Percentiles rank a stretch among this genome's conserved stretches.
These are phyloP conservation scores for Aleiodes testaceus DNA, from an alignment of 2,888 invertebrate genomes.

Conservation along the genomic window DNA sequence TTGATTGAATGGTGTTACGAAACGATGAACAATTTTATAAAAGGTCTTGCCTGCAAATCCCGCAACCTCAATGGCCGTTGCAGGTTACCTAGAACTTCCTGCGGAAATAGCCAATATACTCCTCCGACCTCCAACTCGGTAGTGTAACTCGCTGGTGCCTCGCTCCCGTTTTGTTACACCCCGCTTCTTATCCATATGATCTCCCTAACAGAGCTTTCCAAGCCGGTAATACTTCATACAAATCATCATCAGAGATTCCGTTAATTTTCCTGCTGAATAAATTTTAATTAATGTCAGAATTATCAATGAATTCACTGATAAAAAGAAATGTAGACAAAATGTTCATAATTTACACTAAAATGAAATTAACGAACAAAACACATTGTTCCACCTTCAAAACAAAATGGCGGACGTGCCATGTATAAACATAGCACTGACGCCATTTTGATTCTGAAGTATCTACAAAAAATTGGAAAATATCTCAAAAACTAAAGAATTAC, in stretches of 20 bases:
- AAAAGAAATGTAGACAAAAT: too few species aligned
- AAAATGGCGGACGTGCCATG: too few species aligned
- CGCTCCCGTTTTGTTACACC: slow-evolving; percentile 56
- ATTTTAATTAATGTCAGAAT: not conserved
- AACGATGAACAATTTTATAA: slow-evolving; percentile 61
- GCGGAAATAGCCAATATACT: slow-evolving; percentile 71
- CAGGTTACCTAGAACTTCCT: slow-evolving; percentile 71
- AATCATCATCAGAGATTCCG: slow-evolving; percentile 54
- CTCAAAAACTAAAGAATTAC: too few species aligned
- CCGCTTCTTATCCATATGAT: slow-evolving; percentile 60
- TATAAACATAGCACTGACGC: too few species aligned
- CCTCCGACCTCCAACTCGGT: slow-evolving; percentile 68
- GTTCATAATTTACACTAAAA: too few species aligned
- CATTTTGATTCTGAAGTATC: too few species aligned
- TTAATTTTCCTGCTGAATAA: not conserved
- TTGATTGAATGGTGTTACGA: slow-evolving; percentile 60
- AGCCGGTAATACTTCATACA: slow-evolving; percentile 61
- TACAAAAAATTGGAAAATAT: too few species aligned
- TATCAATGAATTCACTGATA: too few species aligned
- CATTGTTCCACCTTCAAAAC: too few species aligned
- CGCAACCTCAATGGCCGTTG: slow-evolving; percentile 67
- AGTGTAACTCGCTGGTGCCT: slow-evolving; percentile 46
- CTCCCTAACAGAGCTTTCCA: slow-evolving; percentile 58
- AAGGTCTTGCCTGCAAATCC: slow-evolving; percentile 62
- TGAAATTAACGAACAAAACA: too few species aligned